phyloP scores from a whole-genome alignment of 1,140 invertebrate genomes.

The Cyrtorhinus lividipennis region DNA sequence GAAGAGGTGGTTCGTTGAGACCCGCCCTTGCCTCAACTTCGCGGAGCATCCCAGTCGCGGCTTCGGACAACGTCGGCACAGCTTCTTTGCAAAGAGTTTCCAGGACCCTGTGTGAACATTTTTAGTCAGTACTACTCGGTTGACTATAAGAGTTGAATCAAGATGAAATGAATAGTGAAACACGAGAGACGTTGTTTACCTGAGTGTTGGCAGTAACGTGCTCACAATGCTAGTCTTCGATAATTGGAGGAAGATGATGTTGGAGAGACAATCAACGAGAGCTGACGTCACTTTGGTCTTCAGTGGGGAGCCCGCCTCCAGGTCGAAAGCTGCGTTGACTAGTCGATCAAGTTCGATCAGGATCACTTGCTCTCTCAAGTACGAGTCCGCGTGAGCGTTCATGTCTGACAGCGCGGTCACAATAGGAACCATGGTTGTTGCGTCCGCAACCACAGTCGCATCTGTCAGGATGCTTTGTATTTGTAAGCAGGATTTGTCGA shows the following conservation, averaged over 20 bases:
- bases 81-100: conserved; percentile 35
- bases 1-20: conserved; percentile 1
- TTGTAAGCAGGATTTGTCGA: conserved; percentile 55
- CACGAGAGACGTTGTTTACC: too few relatives aligned
- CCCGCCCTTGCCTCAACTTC: conserved; percentile 32
- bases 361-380: conserved; percentile 36
- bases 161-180: conserved; percentile 13
- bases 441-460: conserved; percentile 32
- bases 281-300: conserved; percentile 42
- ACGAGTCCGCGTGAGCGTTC: conserved; percentile 35
- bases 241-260: conserved; percentile 42
- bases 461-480: conserved; percentile 49
- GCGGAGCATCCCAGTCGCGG: conserved; percentile 35
- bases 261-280: conserved; percentile 49
- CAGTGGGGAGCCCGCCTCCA: conserved; percentile 17
- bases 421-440: conserved; percentile 33
- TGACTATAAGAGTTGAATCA: not conserved
- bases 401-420: conserved; percentile 37
- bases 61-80: conserved; percentile 35
- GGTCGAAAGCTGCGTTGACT: conserved; percentile 9
- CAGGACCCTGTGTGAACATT: conserved; percentile 35
- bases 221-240: conserved; percentile 35
- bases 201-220: conserved; percentile 35
- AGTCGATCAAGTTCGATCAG: conserved; percentile 4
- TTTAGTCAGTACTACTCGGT: conserved; percentile 9